Evolutionary conservation across 2,888 invertebrate genomes (phyloP).

Genomic region (Tetragnatha montana): DNA sequence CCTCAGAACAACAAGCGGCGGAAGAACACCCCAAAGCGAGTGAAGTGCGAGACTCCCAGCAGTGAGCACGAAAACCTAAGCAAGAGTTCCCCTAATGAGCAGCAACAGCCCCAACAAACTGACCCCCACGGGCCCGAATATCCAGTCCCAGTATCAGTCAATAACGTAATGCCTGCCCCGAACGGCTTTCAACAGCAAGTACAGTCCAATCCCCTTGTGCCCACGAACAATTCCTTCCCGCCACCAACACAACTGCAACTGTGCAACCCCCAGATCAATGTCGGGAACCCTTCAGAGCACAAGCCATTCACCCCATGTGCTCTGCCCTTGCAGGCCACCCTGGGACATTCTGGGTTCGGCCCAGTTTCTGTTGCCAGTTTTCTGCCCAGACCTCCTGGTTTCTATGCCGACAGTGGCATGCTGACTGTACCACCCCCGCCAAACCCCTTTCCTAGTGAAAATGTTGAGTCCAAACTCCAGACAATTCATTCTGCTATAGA

Average conservation of each 20-base stretch:
- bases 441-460: conserved; percentile 65
- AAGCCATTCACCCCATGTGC: conserved; percentile 69
- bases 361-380: conserved; percentile 66
- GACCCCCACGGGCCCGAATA: conserved; percentile 58
- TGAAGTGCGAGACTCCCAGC: conserved; percentile 66
- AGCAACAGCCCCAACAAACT: not conserved
- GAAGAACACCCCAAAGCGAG: conserved; percentile 65
- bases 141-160: conserved; percentile 36
- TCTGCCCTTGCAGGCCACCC: conserved; percentile 59
- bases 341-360: conserved; percentile 66
- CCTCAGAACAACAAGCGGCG: conserved; percentile 63
- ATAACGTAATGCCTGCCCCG: conserved; percentile 46
- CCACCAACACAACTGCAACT: conserved; percentile 54
- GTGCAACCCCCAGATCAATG: conserved; percentile 60
- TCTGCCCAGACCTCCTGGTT: conserved; percentile 63
- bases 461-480: conserved; percentile 71
- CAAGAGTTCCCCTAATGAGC: conserved; percentile 60
- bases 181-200: conserved; percentile 65
- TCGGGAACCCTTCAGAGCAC: conserved; percentile 69
- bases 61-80: conserved; percentile 65
- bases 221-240: conserved; percentile 60
- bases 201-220: conserved; percentile 61
- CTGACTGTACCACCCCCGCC: conserved; percentile 65
- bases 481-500: conserved; percentile 73
- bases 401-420: conserved; percentile 68